Percentiles rank a stretch among this genome's conserved stretches.
phyloP scores from a whole-genome alignment of 2,797 vertebrate species.

The Triplophysa bombifrons region DNA sequence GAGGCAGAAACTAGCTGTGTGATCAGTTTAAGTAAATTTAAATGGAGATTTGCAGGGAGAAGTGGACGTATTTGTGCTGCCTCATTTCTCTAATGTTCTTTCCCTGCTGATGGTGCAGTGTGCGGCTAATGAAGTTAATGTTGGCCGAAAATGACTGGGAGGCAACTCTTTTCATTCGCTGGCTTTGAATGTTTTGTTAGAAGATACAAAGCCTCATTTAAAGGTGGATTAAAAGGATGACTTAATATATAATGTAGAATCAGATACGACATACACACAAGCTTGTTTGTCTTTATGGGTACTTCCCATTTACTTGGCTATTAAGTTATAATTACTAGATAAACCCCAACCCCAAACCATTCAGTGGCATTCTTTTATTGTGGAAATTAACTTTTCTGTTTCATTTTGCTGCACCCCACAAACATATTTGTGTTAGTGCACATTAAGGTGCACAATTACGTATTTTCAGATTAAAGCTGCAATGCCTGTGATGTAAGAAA shows the following conservation, averaged over 20 bases:
- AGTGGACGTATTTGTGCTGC: constrained; percentile 42
- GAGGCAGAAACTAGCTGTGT: constrained; percentile 25
- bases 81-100: constrained; percentile 56
- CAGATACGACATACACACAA: neutral
- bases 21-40: constrained; percentile 46
- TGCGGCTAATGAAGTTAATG: constrained; percentile 46
- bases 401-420: no score
- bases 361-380: neutral
- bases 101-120: constrained; percentile 40
- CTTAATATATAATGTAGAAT: neutral
- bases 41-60: constrained; percentile 42
- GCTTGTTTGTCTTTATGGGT: neutral
- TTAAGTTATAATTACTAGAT: neutral
- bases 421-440: no score
- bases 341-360: neutral
- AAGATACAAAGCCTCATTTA: constrained; percentile 20
- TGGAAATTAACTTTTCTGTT: neutral
- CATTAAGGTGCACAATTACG: no score
- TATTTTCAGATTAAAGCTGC: neutral
- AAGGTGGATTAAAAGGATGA: constrained; percentile 3
- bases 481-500: neutral
- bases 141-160: constrained; percentile 28
- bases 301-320: neutral
- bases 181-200: neutral
- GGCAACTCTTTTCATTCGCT: constrained; percentile 14